A percentile compares a stretch with the other conserved stretches of the same genome.
Conservation (phyloP, 2,113 vertebrate genomes). For the Actenoides hombroni region DNA sequence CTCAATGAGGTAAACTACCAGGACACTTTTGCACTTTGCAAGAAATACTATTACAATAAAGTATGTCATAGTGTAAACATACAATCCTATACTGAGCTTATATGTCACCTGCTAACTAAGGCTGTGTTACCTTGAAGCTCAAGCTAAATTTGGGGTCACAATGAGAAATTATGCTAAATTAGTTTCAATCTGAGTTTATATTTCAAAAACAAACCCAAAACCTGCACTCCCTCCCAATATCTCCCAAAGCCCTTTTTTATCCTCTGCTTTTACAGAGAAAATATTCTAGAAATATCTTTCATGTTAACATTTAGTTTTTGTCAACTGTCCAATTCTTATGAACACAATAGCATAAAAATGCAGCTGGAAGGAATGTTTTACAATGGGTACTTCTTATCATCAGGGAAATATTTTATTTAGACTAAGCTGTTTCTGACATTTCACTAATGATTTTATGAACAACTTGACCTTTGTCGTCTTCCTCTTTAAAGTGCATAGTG, state of each 20-base stretch:
- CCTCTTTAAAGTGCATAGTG: conserved; percentile 3
- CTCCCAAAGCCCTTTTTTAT: not conserved
- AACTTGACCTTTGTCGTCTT: conserved; percentile 54
- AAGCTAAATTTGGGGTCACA: not conserved
- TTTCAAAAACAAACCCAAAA: not conserved
- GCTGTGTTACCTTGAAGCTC: not conserved
- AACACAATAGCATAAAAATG: not conserved
- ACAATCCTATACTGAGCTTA: not conserved
- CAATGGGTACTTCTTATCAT: conserved; percentile 42
- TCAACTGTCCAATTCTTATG: not conserved
- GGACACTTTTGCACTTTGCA: not conserved
- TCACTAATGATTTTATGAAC: conserved; percentile 63
- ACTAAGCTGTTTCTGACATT: conserved; percentile 65
- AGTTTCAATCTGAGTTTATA: not conserved
- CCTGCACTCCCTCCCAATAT: not conserved
- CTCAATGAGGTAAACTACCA: not conserved
- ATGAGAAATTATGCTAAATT: not conserved
- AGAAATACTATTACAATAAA: not conserved
- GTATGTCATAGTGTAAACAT: not conserved
- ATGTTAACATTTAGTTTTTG: not conserved
- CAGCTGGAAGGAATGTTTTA: conserved; percentile 12
- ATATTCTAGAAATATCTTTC: not conserved
- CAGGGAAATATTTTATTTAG: conserved; percentile 21
- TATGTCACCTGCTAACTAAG: not conserved
- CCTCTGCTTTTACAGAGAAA: not conserved